These are phyloP conservation scores for Falco biarmicus DNA, from an alignment of 2,797 vertebrate species.

Conservation along the genomic window DNA sequence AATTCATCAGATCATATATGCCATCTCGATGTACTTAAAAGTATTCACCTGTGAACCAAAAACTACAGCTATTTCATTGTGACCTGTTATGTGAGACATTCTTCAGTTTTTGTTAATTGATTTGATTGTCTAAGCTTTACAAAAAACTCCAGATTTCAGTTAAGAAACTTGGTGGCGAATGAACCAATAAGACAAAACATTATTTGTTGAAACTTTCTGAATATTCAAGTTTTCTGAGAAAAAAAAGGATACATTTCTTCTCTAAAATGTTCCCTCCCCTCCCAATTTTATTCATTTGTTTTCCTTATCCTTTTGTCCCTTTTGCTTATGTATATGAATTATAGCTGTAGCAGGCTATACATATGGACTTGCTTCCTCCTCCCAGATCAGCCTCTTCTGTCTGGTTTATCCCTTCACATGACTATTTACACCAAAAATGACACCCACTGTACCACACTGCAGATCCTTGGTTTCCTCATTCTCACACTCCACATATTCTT, in stretches of 20 bases:
- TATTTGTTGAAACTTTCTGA: background rate
- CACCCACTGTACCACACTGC: background rate
- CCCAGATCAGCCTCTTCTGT: background rate
- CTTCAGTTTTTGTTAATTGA: background rate
- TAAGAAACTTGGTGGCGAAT: background rate
- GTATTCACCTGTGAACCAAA: background rate
- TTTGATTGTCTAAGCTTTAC: background rate
- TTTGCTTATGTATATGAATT: background rate
- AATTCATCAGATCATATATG: background rate
- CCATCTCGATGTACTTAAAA: background rate
- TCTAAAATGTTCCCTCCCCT: background rate
- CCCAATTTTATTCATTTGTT: background rate
- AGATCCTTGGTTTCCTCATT: background rate
- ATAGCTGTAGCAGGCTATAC: background rate
- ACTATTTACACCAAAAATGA: conserved; percentile 4
- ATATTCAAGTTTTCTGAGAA: background rate
- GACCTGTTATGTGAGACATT: background rate
- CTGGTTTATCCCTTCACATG: background rate
- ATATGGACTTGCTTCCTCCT: background rate
- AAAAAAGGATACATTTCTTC: background rate
- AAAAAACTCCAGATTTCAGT: background rate
- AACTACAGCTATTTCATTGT: background rate
- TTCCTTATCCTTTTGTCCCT: background rate
- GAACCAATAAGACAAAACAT: background rate
- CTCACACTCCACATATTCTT: background rate